Conservation (phyloP, 1,140 invertebrate genomes). For the Scylla paramamosain region DNA sequence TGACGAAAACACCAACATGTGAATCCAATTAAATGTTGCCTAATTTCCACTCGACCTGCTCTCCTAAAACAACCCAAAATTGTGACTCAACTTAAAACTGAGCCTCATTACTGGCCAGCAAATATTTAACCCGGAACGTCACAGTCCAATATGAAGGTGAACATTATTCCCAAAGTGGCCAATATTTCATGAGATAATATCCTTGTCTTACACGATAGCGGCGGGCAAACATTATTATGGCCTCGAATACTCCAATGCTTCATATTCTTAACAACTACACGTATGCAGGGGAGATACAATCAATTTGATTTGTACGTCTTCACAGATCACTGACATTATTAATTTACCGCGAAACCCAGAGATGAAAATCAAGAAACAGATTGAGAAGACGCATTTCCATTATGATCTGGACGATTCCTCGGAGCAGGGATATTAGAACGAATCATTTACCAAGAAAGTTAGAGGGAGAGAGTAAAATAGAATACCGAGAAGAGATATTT, state of each 20-base stretch:
- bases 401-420: no score
- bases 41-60: neutral
- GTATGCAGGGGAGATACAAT: no score
- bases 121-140: neutral
- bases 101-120: neutral
- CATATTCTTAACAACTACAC: neutral
- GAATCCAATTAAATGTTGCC: neutral
- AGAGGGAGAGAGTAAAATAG: no score
- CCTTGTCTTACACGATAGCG: neutral
- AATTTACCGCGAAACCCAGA: no score
- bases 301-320: no score
- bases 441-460: no score
- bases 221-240: neutral
- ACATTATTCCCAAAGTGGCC: neutral
- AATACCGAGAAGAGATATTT: no score
- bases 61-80: neutral
- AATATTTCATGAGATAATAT: neutral
- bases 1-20: neutral
- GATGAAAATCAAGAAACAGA: no score
- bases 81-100: neutral
- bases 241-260: neutral
- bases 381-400: no score
- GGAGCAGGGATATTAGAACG: no score
- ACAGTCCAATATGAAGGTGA: neutral
- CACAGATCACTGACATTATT: no score